phyloP scores from a whole-genome alignment of 2,888 invertebrate genomes.

The Pristionchus japonicus region DNA sequence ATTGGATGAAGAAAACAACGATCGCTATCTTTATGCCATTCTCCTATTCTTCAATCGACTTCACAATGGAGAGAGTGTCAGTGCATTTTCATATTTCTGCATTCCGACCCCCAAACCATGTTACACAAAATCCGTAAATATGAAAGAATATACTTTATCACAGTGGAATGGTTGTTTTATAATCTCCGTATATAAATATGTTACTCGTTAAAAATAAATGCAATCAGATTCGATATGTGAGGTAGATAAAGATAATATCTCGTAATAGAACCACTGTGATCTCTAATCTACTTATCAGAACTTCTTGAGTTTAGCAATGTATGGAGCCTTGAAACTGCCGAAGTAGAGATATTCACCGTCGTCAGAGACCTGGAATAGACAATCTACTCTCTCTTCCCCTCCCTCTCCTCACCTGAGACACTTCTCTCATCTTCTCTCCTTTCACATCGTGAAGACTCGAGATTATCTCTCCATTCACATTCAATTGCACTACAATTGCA shows the following conservation, averaged over 20 bases:
- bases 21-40: too few relatives aligned
- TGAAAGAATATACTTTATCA: neutral
- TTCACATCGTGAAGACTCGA: conserved; percentile 66
- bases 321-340: conserved; percentile 66
- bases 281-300: neutral
- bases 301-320: conserved; percentile 55
- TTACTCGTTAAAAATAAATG: neutral
- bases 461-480: conserved; percentile 60
- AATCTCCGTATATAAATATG: conserved; percentile 9
- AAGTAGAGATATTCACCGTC: conserved; percentile 61
- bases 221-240: neutral
- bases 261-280: neutral
- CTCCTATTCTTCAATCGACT: too few relatives aligned
- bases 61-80: too few relatives aligned
- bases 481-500: conserved; percentile 58
- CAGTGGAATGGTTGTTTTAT: conserved; percentile 4
- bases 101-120: neutral
- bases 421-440: conserved; percentile 62
- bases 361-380: conserved; percentile 56
- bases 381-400: neutral
- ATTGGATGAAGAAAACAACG: too few relatives aligned
- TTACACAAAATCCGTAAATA: neutral
- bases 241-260: neutral
- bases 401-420: conserved; percentile 62
- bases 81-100: too few relatives aligned